Conservation (phyloP, 2,797 vertebrate genomes). For the Neosalanx taihuensis region DNA sequence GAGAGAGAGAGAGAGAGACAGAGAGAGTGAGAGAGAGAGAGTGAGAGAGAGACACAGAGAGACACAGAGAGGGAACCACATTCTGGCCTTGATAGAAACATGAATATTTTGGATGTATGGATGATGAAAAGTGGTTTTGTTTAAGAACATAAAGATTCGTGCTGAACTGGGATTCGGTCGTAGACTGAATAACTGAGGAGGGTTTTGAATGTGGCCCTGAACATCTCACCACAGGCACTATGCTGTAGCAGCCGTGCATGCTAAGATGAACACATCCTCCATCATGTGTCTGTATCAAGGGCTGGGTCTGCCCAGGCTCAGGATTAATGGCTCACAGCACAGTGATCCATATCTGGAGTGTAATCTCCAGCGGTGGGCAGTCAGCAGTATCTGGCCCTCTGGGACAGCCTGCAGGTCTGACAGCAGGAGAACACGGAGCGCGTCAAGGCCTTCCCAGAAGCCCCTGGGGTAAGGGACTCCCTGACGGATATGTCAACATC, state of each 20-base stretch:
- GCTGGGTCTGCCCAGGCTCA: slow-evolving; percentile 27
- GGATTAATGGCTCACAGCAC: slow-evolving; percentile 48
- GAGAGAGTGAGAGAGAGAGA: too few species aligned
- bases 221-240: background rate
- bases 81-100: too few species aligned
- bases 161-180: too few species aligned
- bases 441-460: slow-evolving; percentile 28
- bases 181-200: too few species aligned
- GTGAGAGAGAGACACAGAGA: too few species aligned
- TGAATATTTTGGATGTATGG: too few species aligned
- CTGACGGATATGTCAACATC: slow-evolving; percentile 29
- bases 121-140: too few species aligned
- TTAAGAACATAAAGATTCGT: too few species aligned
- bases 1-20: too few species aligned
- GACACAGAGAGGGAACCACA: background rate
- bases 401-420: slow-evolving; percentile 41
- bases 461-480: slow-evolving; percentile 17
- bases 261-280: background rate
- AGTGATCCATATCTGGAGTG: slow-evolving; percentile 45
- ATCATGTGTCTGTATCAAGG: slow-evolving; percentile 30
- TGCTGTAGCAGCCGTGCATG: slow-evolving; percentile 9
- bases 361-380: slow-evolving; percentile 44
- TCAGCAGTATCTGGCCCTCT: slow-evolving; percentile 53
- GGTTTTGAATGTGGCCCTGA: too few species aligned
- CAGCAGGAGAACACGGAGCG: slow-evolving; percentile 27